These are phyloP conservation scores for Muntiacus reevesi DNA, from an alignment of 2,113 vertebrate genomes.

Conservation along the genomic window DNA sequence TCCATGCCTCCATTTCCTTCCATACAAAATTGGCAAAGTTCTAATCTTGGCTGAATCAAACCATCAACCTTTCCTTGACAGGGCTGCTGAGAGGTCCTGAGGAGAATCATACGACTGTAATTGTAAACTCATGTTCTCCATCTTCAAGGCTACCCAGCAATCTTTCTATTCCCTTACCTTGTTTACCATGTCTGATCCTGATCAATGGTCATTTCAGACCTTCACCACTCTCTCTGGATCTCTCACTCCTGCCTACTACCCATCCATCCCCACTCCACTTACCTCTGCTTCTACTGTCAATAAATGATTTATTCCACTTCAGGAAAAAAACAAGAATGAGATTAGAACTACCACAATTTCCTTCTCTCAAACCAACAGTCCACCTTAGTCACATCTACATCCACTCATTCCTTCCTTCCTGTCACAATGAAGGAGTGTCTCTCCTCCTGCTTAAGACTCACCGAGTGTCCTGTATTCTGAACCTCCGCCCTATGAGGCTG, in stretches of 20 bases:
- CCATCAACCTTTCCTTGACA: conserved; percentile 23
- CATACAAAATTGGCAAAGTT: conserved; percentile 29
- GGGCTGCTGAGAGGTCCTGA: neutral
- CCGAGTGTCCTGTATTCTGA: neutral
- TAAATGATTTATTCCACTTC: neutral
- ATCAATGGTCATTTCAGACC: neutral
- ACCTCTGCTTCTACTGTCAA: neutral
- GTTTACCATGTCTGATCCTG: neutral
- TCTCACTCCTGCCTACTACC: neutral
- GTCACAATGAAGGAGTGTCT: neutral
- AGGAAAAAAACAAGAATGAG: conserved; percentile 2
- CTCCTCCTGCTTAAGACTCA: neutral
- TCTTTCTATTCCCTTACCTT: neutral
- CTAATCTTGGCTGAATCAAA: conserved; percentile 35
- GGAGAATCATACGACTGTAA: neutral
- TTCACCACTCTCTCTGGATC: neutral
- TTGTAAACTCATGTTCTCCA: neutral
- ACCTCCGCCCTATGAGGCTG: neutral
- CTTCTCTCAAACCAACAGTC: neutral
- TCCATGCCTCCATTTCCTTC: conserved; percentile 32
- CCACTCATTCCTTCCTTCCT: neutral
- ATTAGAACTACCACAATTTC: neutral
- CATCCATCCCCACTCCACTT: neutral
- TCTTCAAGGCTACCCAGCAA: neutral
- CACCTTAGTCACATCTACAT: neutral